phyloP scores from a whole-genome alignment of 2,888 invertebrate genomes.

The Cyclophora punctaria region DNA sequence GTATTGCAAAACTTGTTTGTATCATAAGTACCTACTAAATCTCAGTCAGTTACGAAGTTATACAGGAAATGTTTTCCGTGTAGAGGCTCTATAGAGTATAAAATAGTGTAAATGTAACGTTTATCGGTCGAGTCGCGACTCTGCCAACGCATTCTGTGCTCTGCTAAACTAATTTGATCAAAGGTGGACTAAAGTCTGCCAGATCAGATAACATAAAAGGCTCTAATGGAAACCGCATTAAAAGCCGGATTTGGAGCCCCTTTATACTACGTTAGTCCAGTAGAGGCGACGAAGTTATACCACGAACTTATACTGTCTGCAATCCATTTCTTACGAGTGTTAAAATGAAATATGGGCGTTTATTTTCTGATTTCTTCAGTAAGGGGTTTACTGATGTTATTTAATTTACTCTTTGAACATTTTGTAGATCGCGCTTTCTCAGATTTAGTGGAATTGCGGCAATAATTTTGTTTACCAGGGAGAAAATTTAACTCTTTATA shows the following conservation, averaged over 20 bases:
- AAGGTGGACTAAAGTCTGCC: constrained; percentile 17
- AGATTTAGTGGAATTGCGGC: too few relatives aligned
- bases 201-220: constrained; percentile 19
- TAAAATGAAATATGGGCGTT: too few relatives aligned
- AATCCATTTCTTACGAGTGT: too few relatives aligned
- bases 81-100: constrained; percentile 5
- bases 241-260: constrained; percentile 7
- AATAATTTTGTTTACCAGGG: too few relatives aligned
- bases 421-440: too few relatives aligned
- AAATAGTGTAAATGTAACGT: neutral
- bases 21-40: constrained; percentile 24
- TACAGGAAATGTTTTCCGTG: constrained; percentile 11
- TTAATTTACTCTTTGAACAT: too few relatives aligned
- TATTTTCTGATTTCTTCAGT: too few relatives aligned
- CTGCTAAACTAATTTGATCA: constrained; percentile 18
- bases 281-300: too few relatives aligned
- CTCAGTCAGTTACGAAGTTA: constrained; percentile 18
- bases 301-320: too few relatives aligned
- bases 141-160: constrained; percentile 4
- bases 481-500: too few relatives aligned
- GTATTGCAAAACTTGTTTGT: constrained; percentile 27
- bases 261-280: neutral
- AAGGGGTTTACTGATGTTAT: too few relatives aligned
- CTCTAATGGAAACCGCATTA: constrained; percentile 15
- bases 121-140: neutral